phyloP scores from a whole-genome alignment of 2,797 vertebrate genomes.

The Artibeus jamaicensis region DNA sequence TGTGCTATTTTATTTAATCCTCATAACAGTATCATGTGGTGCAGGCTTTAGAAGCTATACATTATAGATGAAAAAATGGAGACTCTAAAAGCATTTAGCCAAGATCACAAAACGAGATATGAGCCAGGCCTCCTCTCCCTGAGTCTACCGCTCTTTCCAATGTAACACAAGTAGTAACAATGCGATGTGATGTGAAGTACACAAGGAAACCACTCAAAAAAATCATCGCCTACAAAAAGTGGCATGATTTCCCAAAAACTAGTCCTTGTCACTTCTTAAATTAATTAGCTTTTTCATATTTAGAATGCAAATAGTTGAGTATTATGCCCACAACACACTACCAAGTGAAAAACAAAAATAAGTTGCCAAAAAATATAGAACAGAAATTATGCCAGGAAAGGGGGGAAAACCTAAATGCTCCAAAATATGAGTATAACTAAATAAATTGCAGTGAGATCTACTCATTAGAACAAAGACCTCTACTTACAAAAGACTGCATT shows the following conservation, averaged over 20 bases:
- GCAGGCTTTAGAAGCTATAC: neutral
- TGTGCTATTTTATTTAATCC: neutral
- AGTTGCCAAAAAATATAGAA: neutral
- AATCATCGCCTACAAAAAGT: neutral
- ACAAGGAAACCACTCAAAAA: neutral
- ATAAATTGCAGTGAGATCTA: neutral
- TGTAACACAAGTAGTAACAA: neutral
- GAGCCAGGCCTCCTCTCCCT: neutral
- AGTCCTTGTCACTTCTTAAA: neutral
- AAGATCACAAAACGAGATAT: neutral
- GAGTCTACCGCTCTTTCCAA: neutral
- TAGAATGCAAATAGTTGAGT: neutral
- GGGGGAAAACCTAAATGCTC: neutral
- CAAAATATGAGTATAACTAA: neutral
- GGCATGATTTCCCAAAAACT: neutral
- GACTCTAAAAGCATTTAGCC: neutral
- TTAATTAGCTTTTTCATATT: neutral
- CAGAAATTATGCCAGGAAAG: neutral
- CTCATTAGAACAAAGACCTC: neutral
- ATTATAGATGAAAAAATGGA: neutral
- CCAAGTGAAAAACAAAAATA: neutral
- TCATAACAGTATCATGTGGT: neutral
- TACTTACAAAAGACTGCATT: neutral
- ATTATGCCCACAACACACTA: neutral
- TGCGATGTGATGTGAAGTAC: neutral